Percentiles rank a stretch among this genome's conserved stretches.
phyloP scores from a whole-genome alignment of 2,888 invertebrate genomes.

The Pandemis cinnamomeana region DNA sequence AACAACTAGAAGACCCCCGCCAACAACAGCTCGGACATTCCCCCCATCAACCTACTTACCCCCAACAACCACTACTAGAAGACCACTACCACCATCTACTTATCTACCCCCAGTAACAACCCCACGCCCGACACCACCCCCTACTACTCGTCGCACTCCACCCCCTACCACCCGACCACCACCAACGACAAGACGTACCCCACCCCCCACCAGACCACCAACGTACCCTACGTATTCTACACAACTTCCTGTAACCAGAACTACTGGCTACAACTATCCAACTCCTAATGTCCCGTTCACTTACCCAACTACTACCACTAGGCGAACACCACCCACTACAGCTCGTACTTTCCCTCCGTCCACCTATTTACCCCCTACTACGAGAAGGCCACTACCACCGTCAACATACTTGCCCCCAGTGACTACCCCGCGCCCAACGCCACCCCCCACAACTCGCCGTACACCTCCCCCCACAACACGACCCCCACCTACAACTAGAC shows the following conservation, averaged over 20 bases:
- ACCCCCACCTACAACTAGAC: slow-evolving; percentile 38
- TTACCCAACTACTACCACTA: slow-evolving; percentile 42
- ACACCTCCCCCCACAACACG: slow-evolving; percentile 45
- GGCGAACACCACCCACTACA: slow-evolving; percentile 45
- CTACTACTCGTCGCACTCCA: slow-evolving; percentile 46
- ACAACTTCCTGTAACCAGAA: slow-evolving; percentile 47
- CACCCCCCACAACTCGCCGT: slow-evolving; percentile 43
- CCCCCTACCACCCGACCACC: slow-evolving; percentile 48
- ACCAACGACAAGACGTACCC: slow-evolving; percentile 47
- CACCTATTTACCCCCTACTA: slow-evolving; percentile 20
- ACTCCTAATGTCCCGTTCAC: slow-evolving; percentile 46
- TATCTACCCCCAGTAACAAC: slow-evolving; percentile 44
- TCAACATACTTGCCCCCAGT: slow-evolving; percentile 45
- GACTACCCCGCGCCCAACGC: slow-evolving; percentile 45
- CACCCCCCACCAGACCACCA: slow-evolving; percentile 42
- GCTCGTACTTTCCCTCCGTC: slow-evolving; percentile 15
- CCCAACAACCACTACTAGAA: slow-evolving; percentile 26
- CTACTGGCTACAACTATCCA: slow-evolving; percentile 51
- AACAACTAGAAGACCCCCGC: slow-evolving; percentile 47
- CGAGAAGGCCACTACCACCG: slow-evolving; percentile 39
- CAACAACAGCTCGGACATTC: slow-evolving; percentile 30
- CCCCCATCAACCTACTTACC: slow-evolving; percentile 39
- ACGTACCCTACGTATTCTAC: slow-evolving; percentile 49
- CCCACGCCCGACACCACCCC: slow-evolving; percentile 47
- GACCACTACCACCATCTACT: slow-evolving; percentile 42